Evolutionary conservation across 2,888 invertebrate species (phyloP).

Genomic region (Aphidoletes aphidimyza): DNA sequence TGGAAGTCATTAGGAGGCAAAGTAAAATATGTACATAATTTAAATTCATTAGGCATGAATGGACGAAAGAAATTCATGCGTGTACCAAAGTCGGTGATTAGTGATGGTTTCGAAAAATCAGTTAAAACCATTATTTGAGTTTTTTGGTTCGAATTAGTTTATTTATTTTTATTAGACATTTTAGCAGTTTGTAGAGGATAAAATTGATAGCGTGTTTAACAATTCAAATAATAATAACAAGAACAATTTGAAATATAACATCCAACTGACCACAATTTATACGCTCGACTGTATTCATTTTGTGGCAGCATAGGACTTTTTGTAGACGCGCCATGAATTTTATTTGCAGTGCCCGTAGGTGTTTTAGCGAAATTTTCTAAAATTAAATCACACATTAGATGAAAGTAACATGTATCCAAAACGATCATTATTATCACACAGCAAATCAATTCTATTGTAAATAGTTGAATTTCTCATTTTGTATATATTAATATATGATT

Average conservation of each 20-base stretch:
- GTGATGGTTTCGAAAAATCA: slow-evolving; percentile 59
- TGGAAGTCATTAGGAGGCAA: background rate
- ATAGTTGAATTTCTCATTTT: slow-evolving; percentile 5
- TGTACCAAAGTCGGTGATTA: slow-evolving; percentile 57
- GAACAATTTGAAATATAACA: too few relatives aligned
- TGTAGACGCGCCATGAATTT: background rate
- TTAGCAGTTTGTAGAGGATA: background rate
- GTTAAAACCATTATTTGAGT: slow-evolving; percentile 54
- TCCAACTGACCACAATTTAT: too few relatives aligned
- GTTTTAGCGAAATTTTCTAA: background rate
- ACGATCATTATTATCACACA: too few relatives aligned
- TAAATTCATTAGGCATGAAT: slow-evolving; percentile 18
- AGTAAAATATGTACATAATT: slow-evolving; percentile 36
- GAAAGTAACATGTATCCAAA: background rate
- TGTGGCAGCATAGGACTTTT: background rate
- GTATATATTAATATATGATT: background rate
- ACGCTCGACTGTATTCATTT: too few relatives aligned
- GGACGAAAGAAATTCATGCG: slow-evolving; percentile 7
- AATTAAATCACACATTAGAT: slow-evolving; percentile 4
- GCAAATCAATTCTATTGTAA: background rate
- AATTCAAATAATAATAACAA: too few relatives aligned
- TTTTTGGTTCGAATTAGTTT: slow-evolving; percentile 52
- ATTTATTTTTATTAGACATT: background rate
- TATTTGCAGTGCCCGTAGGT: slow-evolving; percentile 16
- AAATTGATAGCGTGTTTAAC: slow-evolving; percentile 6